Evolutionary conservation across 2,888 invertebrate species (phyloP), one percentile per base, ranked within the genome.

Genomic region (Stenchaetothrips biformis): DNA sequence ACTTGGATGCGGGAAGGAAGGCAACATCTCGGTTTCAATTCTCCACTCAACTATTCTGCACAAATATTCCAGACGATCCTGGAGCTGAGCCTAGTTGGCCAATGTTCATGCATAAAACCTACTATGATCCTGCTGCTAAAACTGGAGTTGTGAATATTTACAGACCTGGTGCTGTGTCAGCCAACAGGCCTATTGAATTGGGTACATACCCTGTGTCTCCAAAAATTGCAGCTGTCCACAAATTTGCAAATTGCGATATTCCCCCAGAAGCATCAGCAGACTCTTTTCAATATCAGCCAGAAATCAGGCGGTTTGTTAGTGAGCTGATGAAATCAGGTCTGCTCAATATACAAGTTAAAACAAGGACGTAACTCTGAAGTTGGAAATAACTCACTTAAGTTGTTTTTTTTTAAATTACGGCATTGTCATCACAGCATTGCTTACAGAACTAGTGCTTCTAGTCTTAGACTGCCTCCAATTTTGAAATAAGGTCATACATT

Each of bases 401-500:
- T 11, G 16, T 53, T 53, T 53, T 53, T 18, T 59, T 59, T 59
- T 13, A 13, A 59, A 13, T 59, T n/a, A n/a, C n/a, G n/a, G n/a
- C n/a, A 59, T 59, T 59, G 59, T 59, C 59, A 18, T 13, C 59
- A 18, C 6, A 59, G 6, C 0, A 59, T 59, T 59, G 9, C 59
- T 59, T 59, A 59, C 59, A 59, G 37, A 74, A 9, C 25, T 74
- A 74, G 67, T 74, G 67, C 67, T 74, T 74, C 67, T 74, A 74
- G 67, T 74, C 67, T 74, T 74, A 74, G 67, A 74, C 67, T 74
- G 67, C 67, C 67, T 25, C 67, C 25, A 25, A 74, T 25, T 74
- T 74, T 0, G 25, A 74, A 74, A 9, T 11, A 74, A 25, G 21
- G 1, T 25, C 67, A 74, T n/a, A 18, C 9, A n/a, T 21, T 74